Base-by-base conservation (phyloP, 1,140 invertebrate genomes). In the Saccostrea glomerata region DNA sequence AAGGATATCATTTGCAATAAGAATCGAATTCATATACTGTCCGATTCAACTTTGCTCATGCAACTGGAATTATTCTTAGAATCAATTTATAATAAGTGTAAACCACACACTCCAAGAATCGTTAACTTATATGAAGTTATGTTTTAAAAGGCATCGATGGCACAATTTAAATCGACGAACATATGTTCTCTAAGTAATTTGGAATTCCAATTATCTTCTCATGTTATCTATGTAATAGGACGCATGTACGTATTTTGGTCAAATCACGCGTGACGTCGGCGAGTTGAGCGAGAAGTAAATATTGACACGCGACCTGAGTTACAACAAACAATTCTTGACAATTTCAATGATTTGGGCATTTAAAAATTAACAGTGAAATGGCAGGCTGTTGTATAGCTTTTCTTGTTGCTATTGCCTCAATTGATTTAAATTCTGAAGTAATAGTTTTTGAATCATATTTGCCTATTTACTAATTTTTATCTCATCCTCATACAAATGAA, bases 271-370 rank as follows among this genome's bases (percentile, higher is more conserved):
- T 85, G 58, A 63, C 58, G 30, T 63, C 20, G n/a, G n/a, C 20
- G 56, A 63, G 54, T 63, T 63, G 56, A 63, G 55, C 55, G 84
- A 85, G 55, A 85, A 56, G n/a, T 85, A 85, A 85, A 85, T 85
- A 85, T 85, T 85, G 84, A 85, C 84, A 85, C 84, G 56, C 84
- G 84, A 85, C 55, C 84, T 25, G 56, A 60, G 84, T 85, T 85
- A 85, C 84, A n/a, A 85, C 84, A 58, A 85, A 85, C 70, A 77
- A 36, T 77, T 77, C 70, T 77, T 77, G 70, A 30, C 25, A 25
- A 77, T 77, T 77, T 77, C 70, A 77, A 77, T 77, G 70, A 77
- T 30, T 77, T 36, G 70, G 70, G 25, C 70, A 77, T 77, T 77
- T 77, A 77, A 77, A 77, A 36, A 77, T 77, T 36, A 77, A 77